Evolutionary conservation across 2,797 vertebrate species (phyloP), one percentile per base, ranked within the genome.

Genomic region (Anguilla obscura): DNA sequence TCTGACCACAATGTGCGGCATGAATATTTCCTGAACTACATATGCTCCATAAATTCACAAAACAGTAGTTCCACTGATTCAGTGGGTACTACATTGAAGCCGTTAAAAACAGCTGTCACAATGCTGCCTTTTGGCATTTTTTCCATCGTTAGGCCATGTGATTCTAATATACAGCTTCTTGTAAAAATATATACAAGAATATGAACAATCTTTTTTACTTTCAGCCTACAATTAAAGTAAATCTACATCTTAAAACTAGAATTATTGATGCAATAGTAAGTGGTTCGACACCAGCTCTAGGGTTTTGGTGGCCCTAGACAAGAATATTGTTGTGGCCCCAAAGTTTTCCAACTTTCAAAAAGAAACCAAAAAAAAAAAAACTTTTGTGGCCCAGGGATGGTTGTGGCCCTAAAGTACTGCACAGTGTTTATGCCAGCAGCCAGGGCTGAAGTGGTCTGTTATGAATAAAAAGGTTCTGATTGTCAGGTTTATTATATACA

Each of bases 21-120:
- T 36, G 12, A 3, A 45, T 48, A 48, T 82, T 21, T 79, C 14
- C 74, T 18, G 14, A 7, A 40, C 9, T 74, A 18, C 30, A 74
- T 7, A 79, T 79, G 16, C 74, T 79, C 33, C 36, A 82, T 24
- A 50, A 18, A 82, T 82, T 82, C 7, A 50, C 16, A 82, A 50
- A 82, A 82, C 40, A 50, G 21, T n/a, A 82, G 79, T 82, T n/a
- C 16, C 8, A 48, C 79, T 79, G 74, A 79, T 79, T 79, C 33
- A 79, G 36, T 80, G 36, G 76, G 76, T 80, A 21, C 40, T 21
- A 80, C 8, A 45, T 48, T 24, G 79, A 82, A 24, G 40, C 21
- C 50, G 21, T 82, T 48, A 48, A 48, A 82, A 50, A 4, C 3
- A 45, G 7, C 2, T 50, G 16, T 40, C 30, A 76, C 2, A 40